Conservation (phyloP, 2,888 invertebrate genomes). For the Crossocerus cetratus region DNA sequence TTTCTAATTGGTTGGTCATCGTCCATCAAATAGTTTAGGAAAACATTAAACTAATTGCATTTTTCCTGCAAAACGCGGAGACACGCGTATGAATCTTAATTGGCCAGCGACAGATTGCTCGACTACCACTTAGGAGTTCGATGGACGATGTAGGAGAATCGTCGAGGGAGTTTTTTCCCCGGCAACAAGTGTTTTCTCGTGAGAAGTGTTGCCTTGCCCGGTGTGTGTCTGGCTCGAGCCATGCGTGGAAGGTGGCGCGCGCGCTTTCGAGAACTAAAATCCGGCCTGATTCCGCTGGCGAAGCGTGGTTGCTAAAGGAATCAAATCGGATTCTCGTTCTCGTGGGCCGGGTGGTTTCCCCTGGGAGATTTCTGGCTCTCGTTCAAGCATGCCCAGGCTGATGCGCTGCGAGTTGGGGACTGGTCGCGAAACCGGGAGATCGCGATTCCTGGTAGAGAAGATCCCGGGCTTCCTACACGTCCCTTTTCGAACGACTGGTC, state of each 20-base stretch:
- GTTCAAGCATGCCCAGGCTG: constrained; percentile 28
- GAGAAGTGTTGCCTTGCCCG: constrained; percentile 26
- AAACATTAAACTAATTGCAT: too few species aligned
- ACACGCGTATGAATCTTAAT: too few species aligned
- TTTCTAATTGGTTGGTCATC: too few species aligned
- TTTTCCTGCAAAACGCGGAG: too few species aligned
- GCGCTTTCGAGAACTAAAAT: constrained; percentile 43
- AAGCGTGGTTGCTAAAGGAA: constrained; percentile 64
- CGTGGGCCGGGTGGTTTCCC: constrained; percentile 40
- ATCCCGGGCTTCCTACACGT: constrained; percentile 55
- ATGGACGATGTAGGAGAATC: constrained; percentile 31
- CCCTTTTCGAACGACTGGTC: constrained; percentile 55
- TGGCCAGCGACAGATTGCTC: too few species aligned
- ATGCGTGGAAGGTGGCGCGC: constrained; percentile 39
- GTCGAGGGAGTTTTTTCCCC: constrained; percentile 26
- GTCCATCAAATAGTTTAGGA: too few species aligned
- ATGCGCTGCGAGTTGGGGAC: constrained; percentile 32
- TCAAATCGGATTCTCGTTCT: constrained; percentile 68
- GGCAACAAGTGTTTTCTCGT: constrained; percentile 32
- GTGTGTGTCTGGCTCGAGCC: constrained; percentile 20
- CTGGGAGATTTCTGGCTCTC: constrained; percentile 46
- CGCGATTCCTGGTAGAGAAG: constrained; percentile 50
- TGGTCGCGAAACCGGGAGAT: constrained; percentile 35
- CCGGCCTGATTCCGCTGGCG: constrained; percentile 5
- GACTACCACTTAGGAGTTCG: constrained; percentile 19